Conservation (phyloP, 2,888 invertebrate genomes). For the Noctuana brunneofusca region DNA sequence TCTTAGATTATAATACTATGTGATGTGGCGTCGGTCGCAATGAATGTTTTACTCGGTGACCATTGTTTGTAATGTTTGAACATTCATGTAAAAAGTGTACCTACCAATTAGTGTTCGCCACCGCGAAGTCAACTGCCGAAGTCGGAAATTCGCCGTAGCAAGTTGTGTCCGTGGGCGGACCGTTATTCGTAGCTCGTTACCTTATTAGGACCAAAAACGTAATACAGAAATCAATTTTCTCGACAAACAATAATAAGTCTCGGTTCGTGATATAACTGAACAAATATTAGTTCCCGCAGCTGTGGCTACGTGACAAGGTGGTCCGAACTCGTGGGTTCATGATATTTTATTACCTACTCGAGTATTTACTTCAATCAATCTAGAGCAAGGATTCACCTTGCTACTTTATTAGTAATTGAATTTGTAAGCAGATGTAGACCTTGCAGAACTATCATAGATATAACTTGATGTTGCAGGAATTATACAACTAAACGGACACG, state of each 20-base stretch:
- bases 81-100: no score
- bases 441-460: background rate
- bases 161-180: no score
- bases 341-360: background rate
- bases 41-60: no score
- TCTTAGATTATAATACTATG: no score
- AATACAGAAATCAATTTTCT: constrained; percentile 4
- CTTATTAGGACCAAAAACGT: background rate
- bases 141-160: no score
- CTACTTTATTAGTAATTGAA: background rate
- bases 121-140: no score
- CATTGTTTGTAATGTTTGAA: no score
- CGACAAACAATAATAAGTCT: constrained; percentile 2
- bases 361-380: background rate
- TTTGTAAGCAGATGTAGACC: background rate
- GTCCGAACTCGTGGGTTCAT: background rate
- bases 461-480: no score
- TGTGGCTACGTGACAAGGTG: background rate
- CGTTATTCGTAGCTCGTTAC: no score
- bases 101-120: no score
- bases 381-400: background rate
- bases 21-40: no score
- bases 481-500: no score
- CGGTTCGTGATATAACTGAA: constrained; percentile 2
- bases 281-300: constrained; percentile 3